Base-by-base conservation (phyloP, 2,888 invertebrate species). In the Hecatera dysodea region DNA sequence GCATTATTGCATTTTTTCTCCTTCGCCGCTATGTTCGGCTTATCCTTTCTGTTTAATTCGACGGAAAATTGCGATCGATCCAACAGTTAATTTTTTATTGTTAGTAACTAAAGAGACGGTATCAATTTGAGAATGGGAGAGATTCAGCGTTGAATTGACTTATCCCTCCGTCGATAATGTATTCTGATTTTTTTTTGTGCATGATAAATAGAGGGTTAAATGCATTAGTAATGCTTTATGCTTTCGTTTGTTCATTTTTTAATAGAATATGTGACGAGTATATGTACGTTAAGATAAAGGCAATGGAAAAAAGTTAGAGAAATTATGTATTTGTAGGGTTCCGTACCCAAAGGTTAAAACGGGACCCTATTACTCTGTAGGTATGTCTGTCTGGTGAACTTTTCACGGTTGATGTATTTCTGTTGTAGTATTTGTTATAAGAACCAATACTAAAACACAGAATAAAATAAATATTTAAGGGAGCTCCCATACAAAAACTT, bases 11-110 rank as follows among this genome's bases (percentile, higher is more conserved):
- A 70, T 80, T 89, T 90, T 90, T 90, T 91, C 86, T 86, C 11
- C 87, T 71, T 83, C 87, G 87, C 87, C 83, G 77, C 82, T 81
- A 83, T 87, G 86, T 76, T 80, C 83, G 79, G 92, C 86, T 93
- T 90, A 94, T 93, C 94, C 88, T 61, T 61, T 80, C 76, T 87
- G 93, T 86, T 90, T 92, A 94, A 94, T 94, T 92, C 86, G 78
- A 85, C 84, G 94, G 94, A 94, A 94, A 94, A 94, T 94, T 92
- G 92, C 90, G 83, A 90, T 88, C 84, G 85, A 87, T 83, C 61
- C 77, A 73, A 83, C 70, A 67, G 57, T 81, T 76, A 77, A 69
- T 75, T 82, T 85, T 87, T 86, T 85, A 83, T 82, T 84, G 79
- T 83, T 75, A 78, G 57, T 74, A 69, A 74, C 27, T 36, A 27